Conservation (phyloP, 2,113 vertebrate species). For the Esox niger region DNA sequence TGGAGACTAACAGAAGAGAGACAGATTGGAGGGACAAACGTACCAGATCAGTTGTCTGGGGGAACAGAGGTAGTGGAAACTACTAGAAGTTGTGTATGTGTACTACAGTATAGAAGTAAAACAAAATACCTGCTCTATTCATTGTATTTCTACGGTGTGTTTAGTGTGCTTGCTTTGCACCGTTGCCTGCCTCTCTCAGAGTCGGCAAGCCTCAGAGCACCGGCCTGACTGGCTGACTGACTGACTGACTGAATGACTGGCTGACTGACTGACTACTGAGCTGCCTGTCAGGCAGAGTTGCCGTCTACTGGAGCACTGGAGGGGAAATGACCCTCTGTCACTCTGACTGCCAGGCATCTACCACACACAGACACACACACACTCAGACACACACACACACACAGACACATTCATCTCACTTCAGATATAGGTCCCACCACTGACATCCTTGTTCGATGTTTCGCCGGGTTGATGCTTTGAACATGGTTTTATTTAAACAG, state of each 20-base stretch:
- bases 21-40: too few relatives aligned
- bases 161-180: too few relatives aligned
- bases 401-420: background rate
- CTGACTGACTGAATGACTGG: too few relatives aligned
- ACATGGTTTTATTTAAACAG: background rate
- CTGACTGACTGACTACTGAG: background rate
- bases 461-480: background rate
- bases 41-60: too few relatives aligned
- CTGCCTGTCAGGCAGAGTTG: background rate
- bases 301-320: background rate
- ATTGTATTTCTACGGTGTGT: too few relatives aligned
- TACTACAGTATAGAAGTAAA: too few relatives aligned
- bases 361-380: background rate
- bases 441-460: background rate
- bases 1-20: too few relatives aligned
- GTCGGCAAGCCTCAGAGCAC: too few relatives aligned
- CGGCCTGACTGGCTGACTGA: too few relatives aligned
- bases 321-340: conserved; percentile 2
- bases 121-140: too few relatives aligned
- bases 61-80: too few relatives aligned
- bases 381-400: background rate
- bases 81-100: conserved; percentile 14
- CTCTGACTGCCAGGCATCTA: background rate
- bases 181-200: too few relatives aligned
- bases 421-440: background rate